A percentile compares a stretch with the other conserved stretches of the same genome.
Evolutionary conservation across 2,888 invertebrate genomes (phyloP).

Genomic region (Drosophila tripunctata): DNA sequence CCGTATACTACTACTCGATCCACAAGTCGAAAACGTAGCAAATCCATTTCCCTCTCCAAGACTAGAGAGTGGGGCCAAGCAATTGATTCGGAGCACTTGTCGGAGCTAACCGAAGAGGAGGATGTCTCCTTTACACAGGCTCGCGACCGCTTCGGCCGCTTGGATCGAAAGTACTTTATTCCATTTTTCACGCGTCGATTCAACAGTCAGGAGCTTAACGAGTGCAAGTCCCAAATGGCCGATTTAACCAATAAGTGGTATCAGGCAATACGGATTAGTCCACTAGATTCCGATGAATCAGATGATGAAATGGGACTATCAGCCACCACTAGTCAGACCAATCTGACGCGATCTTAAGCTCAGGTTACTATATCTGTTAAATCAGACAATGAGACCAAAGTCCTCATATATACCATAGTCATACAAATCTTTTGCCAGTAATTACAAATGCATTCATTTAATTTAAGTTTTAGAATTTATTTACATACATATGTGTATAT

Average conservation of each 20-base stretch:
- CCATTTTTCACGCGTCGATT: conserved; percentile 98
- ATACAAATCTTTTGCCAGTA: not conserved
- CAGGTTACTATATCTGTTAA: not conserved
- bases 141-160: conserved; percentile 93
- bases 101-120: conserved; percentile 96
- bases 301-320: conserved; percentile 84
- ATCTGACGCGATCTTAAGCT: conserved; percentile 60
- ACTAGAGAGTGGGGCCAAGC: conserved; percentile 99
- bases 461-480: too few relatives aligned
- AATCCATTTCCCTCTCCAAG: conserved; percentile 97
- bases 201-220: conserved; percentile 97
- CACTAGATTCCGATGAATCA: conserved; percentile 93
- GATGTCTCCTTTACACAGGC: conserved; percentile 93
- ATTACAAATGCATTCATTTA: too few relatives aligned
- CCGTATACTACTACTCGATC: conserved; percentile 78
- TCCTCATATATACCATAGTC: not conserved
- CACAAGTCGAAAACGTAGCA: conserved; percentile 86
- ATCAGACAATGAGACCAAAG: conserved; percentile 25
- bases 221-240: conserved; percentile 98
- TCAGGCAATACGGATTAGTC: conserved; percentile 95
- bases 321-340: conserved; percentile 78
- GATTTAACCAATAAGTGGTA: conserved; percentile 98
- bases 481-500: too few relatives aligned
- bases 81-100: conserved; percentile 96
- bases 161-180: conserved; percentile 96